phyloP scores from a whole-genome alignment of 2,888 invertebrate genomes.

The Microctonus aethiopoides region DNA sequence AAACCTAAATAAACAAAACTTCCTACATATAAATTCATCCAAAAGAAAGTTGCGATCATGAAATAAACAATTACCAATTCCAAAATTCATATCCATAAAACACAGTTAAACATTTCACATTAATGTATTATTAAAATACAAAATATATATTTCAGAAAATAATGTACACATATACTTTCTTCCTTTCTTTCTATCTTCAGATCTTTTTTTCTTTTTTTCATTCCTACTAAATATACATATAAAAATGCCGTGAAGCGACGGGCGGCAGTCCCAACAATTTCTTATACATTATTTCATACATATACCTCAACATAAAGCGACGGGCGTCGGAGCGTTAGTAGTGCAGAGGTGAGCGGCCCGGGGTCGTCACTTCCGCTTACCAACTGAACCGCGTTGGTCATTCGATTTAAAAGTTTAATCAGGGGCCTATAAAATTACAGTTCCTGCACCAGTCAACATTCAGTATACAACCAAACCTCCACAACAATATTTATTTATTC shows the following conservation, averaged over 20 bases:
- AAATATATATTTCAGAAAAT: too few species aligned
- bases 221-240: conserved; percentile 10
- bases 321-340: conserved; percentile 60
- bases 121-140: too few species aligned
- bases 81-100: too few species aligned
- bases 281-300: too few species aligned
- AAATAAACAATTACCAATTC: too few species aligned
- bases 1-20: too few species aligned
- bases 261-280: conserved; percentile 13
- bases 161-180: too few species aligned
- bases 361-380: conserved; percentile 66
- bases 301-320: conserved; percentile 4
- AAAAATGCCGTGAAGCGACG: conserved; percentile 36
- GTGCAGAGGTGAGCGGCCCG: conserved; percentile 66
- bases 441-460: conserved; percentile 40
- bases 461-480: not conserved
- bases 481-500: conserved; percentile 2
- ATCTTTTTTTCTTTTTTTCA: not conserved
- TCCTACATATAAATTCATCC: too few species aligned
- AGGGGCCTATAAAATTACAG: conserved; percentile 63
- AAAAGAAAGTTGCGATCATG: too few species aligned
- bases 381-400: conserved; percentile 62
- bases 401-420: conserved; percentile 68
- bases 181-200: not conserved
- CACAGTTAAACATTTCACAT: too few species aligned